Evolutionary conservation across 2,113 vertebrate genomes (phyloP).

Genomic region (Gavialis gangeticus): DNA sequence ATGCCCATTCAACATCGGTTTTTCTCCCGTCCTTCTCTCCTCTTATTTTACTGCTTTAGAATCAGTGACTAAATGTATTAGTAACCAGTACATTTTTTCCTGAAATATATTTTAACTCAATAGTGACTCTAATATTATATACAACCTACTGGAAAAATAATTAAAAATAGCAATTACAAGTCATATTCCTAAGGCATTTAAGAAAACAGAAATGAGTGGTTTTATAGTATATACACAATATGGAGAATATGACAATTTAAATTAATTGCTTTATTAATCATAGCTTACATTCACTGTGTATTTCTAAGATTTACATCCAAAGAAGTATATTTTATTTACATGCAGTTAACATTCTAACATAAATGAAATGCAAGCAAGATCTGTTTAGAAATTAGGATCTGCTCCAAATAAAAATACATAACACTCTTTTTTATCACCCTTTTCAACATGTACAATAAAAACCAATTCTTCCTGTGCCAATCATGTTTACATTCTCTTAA

Average conservation of each 20-base stretch:
- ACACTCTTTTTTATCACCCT: slow-evolving; percentile 21
- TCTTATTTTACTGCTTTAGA: neutral
- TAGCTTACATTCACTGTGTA: slow-evolving; percentile 61
- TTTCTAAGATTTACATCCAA: slow-evolving; percentile 78
- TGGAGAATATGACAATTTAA: slow-evolving; percentile 34
- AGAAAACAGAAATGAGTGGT: slow-evolving; percentile 1
- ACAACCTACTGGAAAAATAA: neutral
- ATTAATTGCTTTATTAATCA: slow-evolving; percentile 77
- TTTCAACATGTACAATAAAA: slow-evolving; percentile 66
- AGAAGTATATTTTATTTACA: slow-evolving; percentile 76
- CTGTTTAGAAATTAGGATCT: slow-evolving; percentile 32
- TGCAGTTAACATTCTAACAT: slow-evolving; percentile 35
- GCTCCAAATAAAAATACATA: slow-evolving; percentile 64
- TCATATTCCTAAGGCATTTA: slow-evolving; percentile 55
- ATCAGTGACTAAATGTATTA: neutral
- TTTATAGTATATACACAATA: slow-evolving; percentile 51
- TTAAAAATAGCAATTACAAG: neutral
- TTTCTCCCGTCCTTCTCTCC: neutral
- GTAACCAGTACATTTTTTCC: neutral
- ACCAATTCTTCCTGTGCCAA: slow-evolving; percentile 43
- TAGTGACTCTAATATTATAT: neutral
- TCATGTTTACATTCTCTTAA: slow-evolving; percentile 38
- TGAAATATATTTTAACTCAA: neutral
- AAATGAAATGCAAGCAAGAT: slow-evolving; percentile 45
- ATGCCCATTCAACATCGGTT: neutral